These are phyloP conservation scores for Perca flavescens DNA, from an alignment of 2,113 vertebrate species.

Conservation along the genomic window DNA sequence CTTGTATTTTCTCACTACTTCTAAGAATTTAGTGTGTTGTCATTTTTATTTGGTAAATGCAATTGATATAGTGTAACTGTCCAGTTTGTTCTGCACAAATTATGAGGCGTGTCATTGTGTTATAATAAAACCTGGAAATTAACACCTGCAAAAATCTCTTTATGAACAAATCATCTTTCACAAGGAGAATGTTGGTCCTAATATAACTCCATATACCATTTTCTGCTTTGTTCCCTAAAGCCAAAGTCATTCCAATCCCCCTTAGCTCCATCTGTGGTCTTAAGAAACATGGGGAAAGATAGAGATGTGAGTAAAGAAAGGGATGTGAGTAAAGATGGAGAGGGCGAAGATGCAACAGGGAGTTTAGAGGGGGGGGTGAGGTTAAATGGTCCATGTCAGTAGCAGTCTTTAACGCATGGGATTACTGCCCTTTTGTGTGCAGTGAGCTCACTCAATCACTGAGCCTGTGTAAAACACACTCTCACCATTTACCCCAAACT, in stretches of 20 bases:
- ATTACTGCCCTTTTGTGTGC: constrained; percentile 80
- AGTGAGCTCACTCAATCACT: constrained; percentile 69
- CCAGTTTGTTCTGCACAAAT: background rate
- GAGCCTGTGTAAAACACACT: constrained; percentile 66
- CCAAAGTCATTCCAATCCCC: background rate
- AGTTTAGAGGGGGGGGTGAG: constrained; percentile 55
- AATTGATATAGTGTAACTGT: background rate
- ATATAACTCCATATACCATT: background rate
- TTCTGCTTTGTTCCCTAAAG: background rate
- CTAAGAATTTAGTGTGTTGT: background rate
- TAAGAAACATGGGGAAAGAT: constrained; percentile 21
- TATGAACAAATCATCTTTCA: background rate
- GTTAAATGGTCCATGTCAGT: constrained; percentile 79
- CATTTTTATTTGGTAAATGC: constrained; percentile 2
- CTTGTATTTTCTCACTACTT: background rate
- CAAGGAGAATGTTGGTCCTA: background rate
- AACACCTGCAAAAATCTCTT: background rate
- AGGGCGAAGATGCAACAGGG: constrained; percentile 40
- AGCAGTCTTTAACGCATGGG: constrained; percentile 73
- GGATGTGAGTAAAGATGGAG: constrained; percentile 39
- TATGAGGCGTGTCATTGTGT: background rate
- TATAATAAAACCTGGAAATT: background rate
- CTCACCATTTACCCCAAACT: constrained; percentile 67
- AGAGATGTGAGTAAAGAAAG: constrained; percentile 41
- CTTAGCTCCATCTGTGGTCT: constrained; percentile 3